Conservation (phyloP, 2,888 invertebrate genomes). For the Rhodophaea formosa region DNA sequence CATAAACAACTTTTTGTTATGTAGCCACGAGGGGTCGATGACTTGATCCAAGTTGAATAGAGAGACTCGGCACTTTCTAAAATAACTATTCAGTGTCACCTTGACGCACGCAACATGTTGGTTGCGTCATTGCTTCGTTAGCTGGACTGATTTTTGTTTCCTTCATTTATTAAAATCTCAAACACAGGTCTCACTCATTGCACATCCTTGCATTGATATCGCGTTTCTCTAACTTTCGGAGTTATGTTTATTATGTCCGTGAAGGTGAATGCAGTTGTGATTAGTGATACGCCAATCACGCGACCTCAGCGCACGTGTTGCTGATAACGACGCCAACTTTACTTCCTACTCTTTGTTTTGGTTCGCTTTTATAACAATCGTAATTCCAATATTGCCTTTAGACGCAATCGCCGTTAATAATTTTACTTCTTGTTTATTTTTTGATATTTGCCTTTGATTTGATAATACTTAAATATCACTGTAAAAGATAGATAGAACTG, state of each 20-base stretch:
- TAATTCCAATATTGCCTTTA: not conserved
- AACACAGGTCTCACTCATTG: not conserved
- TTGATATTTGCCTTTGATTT: not conserved
- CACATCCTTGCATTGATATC: not conserved
- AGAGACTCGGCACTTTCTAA: slow-evolving; percentile 72
- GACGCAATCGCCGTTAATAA: not conserved
- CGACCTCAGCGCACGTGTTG: slow-evolving; percentile 12
- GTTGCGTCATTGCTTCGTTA: slow-evolving; percentile 61
- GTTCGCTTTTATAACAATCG: slow-evolving; percentile 1
- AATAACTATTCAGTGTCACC: slow-evolving; percentile 73
- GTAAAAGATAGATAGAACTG: too few species aligned
- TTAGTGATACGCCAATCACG: slow-evolving; percentile 11
- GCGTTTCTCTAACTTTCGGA: not conserved
- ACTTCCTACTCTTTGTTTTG: slow-evolving; percentile 8
- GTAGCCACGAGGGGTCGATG: slow-evolving; percentile 52
- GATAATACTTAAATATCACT: too few species aligned
- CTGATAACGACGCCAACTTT: slow-evolving; percentile 1
- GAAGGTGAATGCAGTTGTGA: not conserved
- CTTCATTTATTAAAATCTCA: not conserved
- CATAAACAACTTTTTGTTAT: slow-evolving; percentile 27
- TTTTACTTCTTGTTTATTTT: not conserved
- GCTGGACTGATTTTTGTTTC: slow-evolving; percentile 33
- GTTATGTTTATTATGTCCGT: not conserved
- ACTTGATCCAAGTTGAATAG: slow-evolving; percentile 55
- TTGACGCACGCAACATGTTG: slow-evolving; percentile 63